Evolutionary conservation across 2,113 vertebrate genomes (phyloP).

Genomic region (Apistogramma diplotaenia): DNA sequence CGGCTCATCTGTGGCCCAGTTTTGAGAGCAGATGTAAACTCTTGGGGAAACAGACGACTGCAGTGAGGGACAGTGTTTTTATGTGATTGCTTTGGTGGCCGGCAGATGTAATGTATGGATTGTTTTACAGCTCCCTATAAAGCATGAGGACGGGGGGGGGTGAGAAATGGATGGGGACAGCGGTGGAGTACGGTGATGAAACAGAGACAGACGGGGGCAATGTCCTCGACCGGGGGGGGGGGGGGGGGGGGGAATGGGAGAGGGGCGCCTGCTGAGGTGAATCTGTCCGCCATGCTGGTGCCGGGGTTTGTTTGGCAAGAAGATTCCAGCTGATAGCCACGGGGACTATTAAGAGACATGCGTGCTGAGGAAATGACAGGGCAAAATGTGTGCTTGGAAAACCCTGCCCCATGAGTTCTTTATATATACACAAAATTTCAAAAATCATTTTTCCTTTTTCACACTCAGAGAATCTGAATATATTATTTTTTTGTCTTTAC

Average conservation of each 20-base stretch:
- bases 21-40: not conserved
- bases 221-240: conserved; percentile 53
- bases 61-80: not conserved
- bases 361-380: not conserved
- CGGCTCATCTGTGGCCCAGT: not conserved
- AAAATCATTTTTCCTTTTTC: not conserved
- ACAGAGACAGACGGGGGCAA: conserved; percentile 52
- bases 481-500: not conserved
- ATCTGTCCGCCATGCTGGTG: conserved; percentile 67
- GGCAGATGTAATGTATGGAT: not conserved
- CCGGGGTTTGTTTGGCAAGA: conserved; percentile 77
- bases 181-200: conserved; percentile 30
- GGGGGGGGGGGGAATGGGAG: conserved; percentile 64
- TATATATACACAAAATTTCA: not conserved
- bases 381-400: not conserved
- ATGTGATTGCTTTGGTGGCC: not conserved
- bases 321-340: conserved; percentile 71
- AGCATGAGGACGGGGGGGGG: not conserved
- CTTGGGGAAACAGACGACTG: not conserved
- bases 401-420: not conserved
- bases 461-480: not conserved
- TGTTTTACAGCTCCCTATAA: conserved; percentile 2
- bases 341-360: conserved; percentile 2
- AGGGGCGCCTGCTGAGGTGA: conserved; percentile 73
- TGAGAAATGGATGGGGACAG: not conserved